phyloP scores from a whole-genome alignment of 2,888 invertebrate species.

The Trichogramma evanescens region DNA sequence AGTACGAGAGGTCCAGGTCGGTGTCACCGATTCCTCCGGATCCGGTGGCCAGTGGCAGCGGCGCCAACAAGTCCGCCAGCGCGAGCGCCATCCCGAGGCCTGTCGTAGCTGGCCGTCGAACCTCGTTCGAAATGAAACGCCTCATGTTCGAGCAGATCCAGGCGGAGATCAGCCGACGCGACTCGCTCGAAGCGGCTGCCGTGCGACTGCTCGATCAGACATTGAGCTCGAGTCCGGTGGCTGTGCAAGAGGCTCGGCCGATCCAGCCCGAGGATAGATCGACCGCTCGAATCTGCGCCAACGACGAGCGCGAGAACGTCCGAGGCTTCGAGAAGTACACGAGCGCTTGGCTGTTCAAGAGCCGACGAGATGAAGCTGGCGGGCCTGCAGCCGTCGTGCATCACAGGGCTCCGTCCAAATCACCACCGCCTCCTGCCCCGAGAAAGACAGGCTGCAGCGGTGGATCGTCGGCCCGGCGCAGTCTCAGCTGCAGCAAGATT shows the following conservation, averaged over 20 bases:
- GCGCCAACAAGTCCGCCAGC: background rate
- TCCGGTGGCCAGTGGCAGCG: background rate
- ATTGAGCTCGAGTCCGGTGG: constrained; percentile 25
- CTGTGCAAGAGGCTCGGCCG: constrained; percentile 13
- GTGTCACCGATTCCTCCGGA: too few species aligned
- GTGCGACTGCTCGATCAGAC: constrained; percentile 29
- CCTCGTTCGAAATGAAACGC: constrained; percentile 20
- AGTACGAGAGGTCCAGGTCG: background rate
- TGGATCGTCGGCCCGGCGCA: background rate
- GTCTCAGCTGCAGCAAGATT: constrained; percentile 1
- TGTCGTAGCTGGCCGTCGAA: constrained; percentile 16
- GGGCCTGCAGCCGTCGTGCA: background rate
- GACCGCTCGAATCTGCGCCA: too few species aligned
- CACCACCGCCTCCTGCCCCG: background rate
- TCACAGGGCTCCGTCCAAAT: too few species aligned
- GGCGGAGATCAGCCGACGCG: constrained; percentile 25
- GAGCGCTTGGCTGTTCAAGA: constrained; percentile 9
- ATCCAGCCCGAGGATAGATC: background rate
- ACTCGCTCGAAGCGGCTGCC: constrained; percentile 36
- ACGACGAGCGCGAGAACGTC: background rate
- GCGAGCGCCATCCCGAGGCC: background rate
- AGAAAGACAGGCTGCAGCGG: background rate
- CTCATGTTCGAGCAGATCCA: constrained; percentile 12
- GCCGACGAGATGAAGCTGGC: background rate
- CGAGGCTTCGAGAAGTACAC: constrained; percentile 12